Evolutionary conservation across 2,888 invertebrate genomes (phyloP).

Genomic region (Teleogryllus oceanicus): DNA sequence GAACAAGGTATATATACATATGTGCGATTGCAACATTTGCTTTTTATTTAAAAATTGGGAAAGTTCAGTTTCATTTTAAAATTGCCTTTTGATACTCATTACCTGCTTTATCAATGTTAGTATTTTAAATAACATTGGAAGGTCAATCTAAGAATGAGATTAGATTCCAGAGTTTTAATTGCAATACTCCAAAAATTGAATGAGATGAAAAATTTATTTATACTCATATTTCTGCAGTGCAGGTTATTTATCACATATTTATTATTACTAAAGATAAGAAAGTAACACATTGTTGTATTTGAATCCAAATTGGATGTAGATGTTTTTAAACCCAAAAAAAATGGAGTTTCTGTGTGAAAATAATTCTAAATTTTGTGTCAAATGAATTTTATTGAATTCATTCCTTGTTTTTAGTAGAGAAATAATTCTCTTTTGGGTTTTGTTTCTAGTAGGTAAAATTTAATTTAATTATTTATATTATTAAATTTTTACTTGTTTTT

Average conservation of each 20-base stretch:
- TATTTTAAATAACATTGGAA: too few species aligned
- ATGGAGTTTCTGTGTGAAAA: background rate
- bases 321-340: too few species aligned
- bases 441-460: background rate
- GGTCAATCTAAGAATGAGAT: background rate
- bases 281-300: too few species aligned
- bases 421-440: too few species aligned
- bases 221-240: background rate
- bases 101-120: too few species aligned
- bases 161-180: background rate
- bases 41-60: too few species aligned
- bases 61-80: background rate
- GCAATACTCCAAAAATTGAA: slow-evolving; percentile 5
- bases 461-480: background rate
- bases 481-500: background rate
- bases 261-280: background rate
- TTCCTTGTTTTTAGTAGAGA: background rate
- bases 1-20: too few species aligned
- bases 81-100: too few species aligned
- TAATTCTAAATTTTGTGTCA: background rate
- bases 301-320: too few species aligned
- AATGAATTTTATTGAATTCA: background rate
- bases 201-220: background rate
- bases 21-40: too few species aligned
- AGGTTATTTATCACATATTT: background rate